Evolutionary conservation across 2,888 invertebrate genomes (phyloP), one percentile per base, ranked within the genome.

Genomic region (Dione juno): DNA sequence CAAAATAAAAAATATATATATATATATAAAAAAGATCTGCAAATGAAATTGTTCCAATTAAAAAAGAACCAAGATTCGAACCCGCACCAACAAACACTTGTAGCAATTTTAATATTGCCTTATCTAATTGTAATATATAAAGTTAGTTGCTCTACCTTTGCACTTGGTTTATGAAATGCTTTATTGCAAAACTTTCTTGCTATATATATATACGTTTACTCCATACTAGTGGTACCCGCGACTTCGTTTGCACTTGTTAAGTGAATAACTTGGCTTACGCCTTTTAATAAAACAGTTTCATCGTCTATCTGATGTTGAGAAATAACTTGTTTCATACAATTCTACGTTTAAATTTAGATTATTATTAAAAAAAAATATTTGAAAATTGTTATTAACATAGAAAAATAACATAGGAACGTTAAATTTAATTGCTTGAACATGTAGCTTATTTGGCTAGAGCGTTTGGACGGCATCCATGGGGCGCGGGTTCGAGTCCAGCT

Each of bases 201-300:
- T 43, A 35, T n/a, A 35, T 28, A 16, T 16, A 37, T 57, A 37
- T 37, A 37, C 57, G n/a, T 37, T 28, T 28, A 28, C 3, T 3
- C 7, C 16, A 57, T 19, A 35, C 64, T 64, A 64, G 50, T 37
- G 50, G 16, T 40, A 14, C 40, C 48, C 50, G 64, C 64, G 64
- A 64, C 64, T 64, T 64, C 50, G 64, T 64, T 64, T 64, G 64
- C 64, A 13, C 64, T 64, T 64, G 64, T 64, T 45, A 64, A 50
- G 35, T 64, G 48, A 64, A 61, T n/a, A 45, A 45, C 45, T 64
- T 19, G 14, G 50, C n/a, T n/a, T n/a, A n/a, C n/a, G n/a, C 40
- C 64, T 52, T 64, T 64, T 64, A 64, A 50, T 64, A 64, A 21
- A 40, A 10, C 37, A 16, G 54, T 37, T 57, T 5, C 19, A 43